Conservation (phyloP, 2,797 vertebrate species). For the Mycteria americana region DNA sequence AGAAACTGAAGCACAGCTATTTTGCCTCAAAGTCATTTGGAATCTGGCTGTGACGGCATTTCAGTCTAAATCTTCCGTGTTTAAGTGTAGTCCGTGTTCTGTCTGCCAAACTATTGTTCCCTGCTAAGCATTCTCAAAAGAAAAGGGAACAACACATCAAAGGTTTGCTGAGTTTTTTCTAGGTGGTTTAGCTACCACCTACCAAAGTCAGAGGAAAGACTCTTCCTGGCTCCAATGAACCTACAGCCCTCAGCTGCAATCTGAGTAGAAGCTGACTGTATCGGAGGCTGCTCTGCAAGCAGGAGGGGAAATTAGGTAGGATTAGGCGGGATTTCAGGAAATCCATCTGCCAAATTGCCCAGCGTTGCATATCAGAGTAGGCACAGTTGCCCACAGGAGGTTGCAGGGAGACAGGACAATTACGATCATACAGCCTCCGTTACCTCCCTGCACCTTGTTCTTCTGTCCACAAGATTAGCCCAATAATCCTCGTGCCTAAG, state of each 20-base stretch:
- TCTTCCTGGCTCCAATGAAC: neutral
- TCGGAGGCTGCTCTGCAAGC: neutral
- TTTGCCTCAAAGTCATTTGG: neutral
- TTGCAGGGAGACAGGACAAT: accelerated
- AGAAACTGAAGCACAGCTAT: neutral
- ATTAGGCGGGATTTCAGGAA: neutral
- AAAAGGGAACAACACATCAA: neutral
- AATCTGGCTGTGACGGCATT: neutral
- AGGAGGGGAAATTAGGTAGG: neutral
- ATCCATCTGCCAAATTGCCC: neutral
- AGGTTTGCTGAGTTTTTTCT: neutral
- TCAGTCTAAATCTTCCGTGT: neutral
- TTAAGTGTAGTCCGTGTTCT: neutral
- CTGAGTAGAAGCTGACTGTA: neutral
- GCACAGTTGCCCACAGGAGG: neutral
- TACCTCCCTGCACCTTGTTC: neutral
- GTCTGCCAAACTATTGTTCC: neutral
- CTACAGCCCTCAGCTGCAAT: neutral
- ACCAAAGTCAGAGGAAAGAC: neutral
- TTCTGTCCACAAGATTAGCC: neutral
- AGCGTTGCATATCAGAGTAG: neutral
- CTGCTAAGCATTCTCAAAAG: neutral
- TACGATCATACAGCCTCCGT: neutral
- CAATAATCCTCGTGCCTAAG: neutral
- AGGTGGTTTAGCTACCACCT: neutral